phyloP scores from a whole-genome alignment of 2,888 invertebrate genomes.

The Chirona hameri region DNA sequence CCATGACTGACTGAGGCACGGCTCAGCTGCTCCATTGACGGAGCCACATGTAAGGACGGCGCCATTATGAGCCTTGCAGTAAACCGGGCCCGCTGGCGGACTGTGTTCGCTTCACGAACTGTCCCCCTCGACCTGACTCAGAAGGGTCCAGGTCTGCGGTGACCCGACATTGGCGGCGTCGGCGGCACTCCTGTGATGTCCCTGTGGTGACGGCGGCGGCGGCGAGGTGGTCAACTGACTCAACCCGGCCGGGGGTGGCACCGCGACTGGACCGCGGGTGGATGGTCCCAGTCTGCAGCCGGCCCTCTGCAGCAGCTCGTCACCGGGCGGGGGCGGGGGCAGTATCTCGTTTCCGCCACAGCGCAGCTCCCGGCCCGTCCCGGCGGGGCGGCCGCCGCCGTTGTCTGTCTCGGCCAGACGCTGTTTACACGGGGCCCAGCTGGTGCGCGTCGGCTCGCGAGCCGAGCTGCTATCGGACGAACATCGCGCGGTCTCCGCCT shows the following conservation, averaged over 20 bases:
- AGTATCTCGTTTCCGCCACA: neutral
- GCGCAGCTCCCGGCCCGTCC: neutral
- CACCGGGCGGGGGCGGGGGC: neutral
- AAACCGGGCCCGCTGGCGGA: neutral
- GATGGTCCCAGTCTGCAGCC: too few species aligned
- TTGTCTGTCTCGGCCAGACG: neutral
- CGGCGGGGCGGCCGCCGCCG: neutral
- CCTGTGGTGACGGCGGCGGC: neutral
- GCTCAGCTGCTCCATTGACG: too few species aligned
- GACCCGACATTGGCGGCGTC: neutral
- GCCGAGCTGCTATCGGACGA: neutral
- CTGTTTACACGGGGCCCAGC: neutral
- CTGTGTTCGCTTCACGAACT: neutral
- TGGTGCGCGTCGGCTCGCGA: neutral
- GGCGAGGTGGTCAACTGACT: neutral
- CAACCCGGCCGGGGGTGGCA: neutral
- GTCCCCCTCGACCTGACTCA: constrained; percentile 1
- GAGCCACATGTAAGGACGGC: too few species aligned
- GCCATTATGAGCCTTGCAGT: too few species aligned
- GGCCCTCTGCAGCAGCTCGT: too few species aligned
- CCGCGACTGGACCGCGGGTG: neutral
- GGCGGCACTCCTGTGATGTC: too few species aligned
- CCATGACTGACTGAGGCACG: too few species aligned
- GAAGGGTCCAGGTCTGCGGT: neutral
- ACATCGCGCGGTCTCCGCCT: neutral